phyloP scores from a whole-genome alignment of 2,797 vertebrate species.

The Decapterus maruadsi region DNA sequence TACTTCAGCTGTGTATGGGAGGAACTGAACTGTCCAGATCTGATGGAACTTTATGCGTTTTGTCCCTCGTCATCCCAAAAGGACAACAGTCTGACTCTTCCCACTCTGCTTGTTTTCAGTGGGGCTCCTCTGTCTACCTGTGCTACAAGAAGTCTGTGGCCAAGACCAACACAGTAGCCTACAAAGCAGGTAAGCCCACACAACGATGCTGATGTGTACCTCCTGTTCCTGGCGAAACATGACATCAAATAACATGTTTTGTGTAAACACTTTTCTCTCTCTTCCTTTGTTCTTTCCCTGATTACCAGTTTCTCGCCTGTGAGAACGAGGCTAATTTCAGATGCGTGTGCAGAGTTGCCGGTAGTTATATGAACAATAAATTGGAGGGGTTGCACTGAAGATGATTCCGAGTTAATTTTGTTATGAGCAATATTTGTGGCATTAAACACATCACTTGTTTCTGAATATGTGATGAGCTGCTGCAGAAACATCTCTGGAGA shows the following conservation, averaged over 20 bases:
- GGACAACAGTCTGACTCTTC: not conserved
- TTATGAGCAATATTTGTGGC: constrained; percentile 7
- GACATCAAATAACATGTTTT: constrained; percentile 19
- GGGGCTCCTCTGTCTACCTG: constrained; percentile 95
- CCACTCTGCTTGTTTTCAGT: constrained; percentile 80
- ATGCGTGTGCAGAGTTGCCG: not conserved
- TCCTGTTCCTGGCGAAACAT: constrained; percentile 7
- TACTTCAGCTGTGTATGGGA: not conserved
- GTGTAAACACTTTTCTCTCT: constrained; percentile 16
- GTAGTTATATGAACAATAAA: not conserved
- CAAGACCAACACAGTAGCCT: constrained; percentile 96
- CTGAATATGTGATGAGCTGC: not conserved
- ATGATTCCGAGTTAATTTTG: not conserved
- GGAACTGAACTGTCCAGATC: not conserved
- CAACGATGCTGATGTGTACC: constrained; percentile 12
- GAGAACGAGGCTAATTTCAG: not conserved
- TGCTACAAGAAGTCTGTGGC: constrained; percentile 99
- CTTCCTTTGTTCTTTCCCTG: not conserved
- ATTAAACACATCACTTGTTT: not conserved
- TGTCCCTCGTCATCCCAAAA: not conserved
- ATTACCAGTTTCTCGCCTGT: constrained; percentile 1
- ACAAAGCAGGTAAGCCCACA: constrained; percentile 91
- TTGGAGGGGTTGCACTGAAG: not conserved
- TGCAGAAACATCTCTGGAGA: constrained; percentile 6
- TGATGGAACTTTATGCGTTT: not conserved